These are phyloP conservation scores for Trogon surrucura DNA, from an alignment of 2,113 vertebrate species.

Conservation along the genomic window DNA sequence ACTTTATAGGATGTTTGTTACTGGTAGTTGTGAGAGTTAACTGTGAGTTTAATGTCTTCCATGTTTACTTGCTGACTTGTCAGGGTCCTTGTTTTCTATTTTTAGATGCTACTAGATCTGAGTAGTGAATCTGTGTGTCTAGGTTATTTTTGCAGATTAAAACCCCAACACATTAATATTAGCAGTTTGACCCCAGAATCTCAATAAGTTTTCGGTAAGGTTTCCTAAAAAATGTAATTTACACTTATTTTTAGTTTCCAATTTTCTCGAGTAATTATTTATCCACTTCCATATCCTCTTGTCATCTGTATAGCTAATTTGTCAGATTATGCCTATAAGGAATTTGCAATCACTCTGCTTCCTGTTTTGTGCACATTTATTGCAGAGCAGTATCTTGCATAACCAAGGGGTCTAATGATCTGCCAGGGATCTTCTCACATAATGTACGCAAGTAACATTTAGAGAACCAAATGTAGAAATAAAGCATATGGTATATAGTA, in stretches of 20 bases:
- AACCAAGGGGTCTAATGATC: slow-evolving; percentile 21
- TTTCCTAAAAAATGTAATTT: slow-evolving; percentile 21
- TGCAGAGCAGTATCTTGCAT: slow-evolving; percentile 40
- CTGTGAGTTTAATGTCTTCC: not conserved
- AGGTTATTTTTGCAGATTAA: not conserved
- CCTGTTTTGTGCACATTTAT: slow-evolving; percentile 42
- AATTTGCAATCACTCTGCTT: slow-evolving; percentile 60
- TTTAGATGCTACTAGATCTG: not conserved
- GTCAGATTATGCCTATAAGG: slow-evolving; percentile 41
- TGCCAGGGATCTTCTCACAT: not conserved
- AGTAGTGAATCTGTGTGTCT: not conserved
- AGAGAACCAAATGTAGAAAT: not conserved
- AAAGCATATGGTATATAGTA: not conserved
- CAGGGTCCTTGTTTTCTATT: not conserved
- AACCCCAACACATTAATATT: not conserved
- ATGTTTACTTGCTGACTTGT: not conserved
- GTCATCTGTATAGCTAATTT: slow-evolving; percentile 54
- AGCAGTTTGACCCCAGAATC: not conserved
- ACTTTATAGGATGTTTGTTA: not conserved
- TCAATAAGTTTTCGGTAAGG: not conserved
- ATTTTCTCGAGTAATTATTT: slow-evolving; percentile 44
- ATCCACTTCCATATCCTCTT: slow-evolving; percentile 55
- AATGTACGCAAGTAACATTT: not conserved
- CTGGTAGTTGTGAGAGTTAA: not conserved
- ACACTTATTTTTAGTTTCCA: slow-evolving; percentile 51